Conservation (phyloP, 2,888 invertebrate genomes). For the Lasioglossum marginatum region DNA sequence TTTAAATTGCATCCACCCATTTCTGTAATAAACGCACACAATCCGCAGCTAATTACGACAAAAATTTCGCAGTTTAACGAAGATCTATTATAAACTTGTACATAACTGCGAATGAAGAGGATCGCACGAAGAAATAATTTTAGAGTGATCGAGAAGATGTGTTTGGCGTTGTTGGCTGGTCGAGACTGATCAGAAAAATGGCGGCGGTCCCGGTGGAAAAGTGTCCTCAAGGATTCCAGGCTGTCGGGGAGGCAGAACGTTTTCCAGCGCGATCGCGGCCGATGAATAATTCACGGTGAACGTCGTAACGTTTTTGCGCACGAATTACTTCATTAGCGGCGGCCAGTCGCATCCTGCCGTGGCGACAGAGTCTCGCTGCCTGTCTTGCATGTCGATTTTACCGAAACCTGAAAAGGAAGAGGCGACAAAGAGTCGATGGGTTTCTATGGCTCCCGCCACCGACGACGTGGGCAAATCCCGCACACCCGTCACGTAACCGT, state of each 20-base stretch:
- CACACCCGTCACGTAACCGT: slow-evolving; percentile 61
- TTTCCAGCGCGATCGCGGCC: slow-evolving; percentile 61
- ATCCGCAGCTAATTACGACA: too few species aligned
- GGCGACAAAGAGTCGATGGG: slow-evolving; percentile 62
- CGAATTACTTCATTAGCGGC: slow-evolving; percentile 80
- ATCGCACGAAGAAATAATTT: not conserved
- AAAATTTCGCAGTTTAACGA: too few species aligned
- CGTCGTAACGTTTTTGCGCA: slow-evolving; percentile 79
- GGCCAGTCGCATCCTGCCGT: slow-evolving; percentile 69
- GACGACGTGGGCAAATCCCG: slow-evolving; percentile 41
- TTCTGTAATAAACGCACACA: too few species aligned
- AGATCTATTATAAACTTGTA: too few species aligned
- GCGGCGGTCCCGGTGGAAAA: slow-evolving; percentile 45
- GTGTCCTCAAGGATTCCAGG: slow-evolving; percentile 21
- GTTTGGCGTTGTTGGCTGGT: not conserved
- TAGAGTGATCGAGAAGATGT: not conserved
- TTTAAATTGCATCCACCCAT: too few species aligned
- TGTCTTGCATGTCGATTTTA: slow-evolving; percentile 79
- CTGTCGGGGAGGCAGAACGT: slow-evolving; percentile 45
- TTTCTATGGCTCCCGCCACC: slow-evolving; percentile 56
- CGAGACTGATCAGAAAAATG: not conserved
- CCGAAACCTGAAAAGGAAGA: slow-evolving; percentile 73
- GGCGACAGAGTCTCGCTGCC: slow-evolving; percentile 60
- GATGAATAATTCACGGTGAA: slow-evolving; percentile 78
- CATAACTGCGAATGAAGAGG: too few species aligned